Evolutionary conservation across 92 coral and sea anemone genomes (phyloP), one percentile per base, ranked within the genome.

Genomic region (Montipora capitata): DNA sequence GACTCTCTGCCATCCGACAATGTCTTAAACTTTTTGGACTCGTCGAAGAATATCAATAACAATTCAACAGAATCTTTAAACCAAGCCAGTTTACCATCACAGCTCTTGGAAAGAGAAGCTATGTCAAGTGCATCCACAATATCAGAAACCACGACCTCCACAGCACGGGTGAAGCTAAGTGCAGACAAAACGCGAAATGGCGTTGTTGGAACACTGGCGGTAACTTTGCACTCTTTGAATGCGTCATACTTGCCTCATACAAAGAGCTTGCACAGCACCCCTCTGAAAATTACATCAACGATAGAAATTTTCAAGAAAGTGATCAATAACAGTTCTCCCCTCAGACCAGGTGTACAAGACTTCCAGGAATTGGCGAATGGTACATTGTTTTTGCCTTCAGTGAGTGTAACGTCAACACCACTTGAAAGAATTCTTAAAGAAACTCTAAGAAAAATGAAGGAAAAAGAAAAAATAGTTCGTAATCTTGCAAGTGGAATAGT

Each of bases 401-500:
- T 41, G 14, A 41, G 20, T n/a, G 35, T 15, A 18, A 59, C 69
- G 3, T 72, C 79, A 45, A 35, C 76, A 16, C 10, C 79, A 17
- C 59, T 58, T 12, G 40, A 49, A 41, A 49, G 42, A 43, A 58
- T 59, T 18, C 71, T 80, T 27, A 49, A 38, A 8, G 77, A 68
- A 7, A 40, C 51, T 15, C 76, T 56, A 38, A 39, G 39, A n/a
- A 81, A 69, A 44, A 4, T 56, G 3, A 74, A 82, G 13, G 27
- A 15, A 27, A 72, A 71, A 72, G 87, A 72, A 41, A 82, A 82
- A 15, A 77, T 72, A 9, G 87, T 82, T 42, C 70, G 79, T 13
- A 44, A 54, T 3, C 59, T 82, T 11, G 87, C 87, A 14, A 82
- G 59, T 40, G 87, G 87, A 57, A 82, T 82, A 71, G 79, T 82